These are phyloP conservation scores for Micoletzkya japonica DNA, from an alignment of 2,888 invertebrate genomes.

Conservation along the genomic window DNA sequence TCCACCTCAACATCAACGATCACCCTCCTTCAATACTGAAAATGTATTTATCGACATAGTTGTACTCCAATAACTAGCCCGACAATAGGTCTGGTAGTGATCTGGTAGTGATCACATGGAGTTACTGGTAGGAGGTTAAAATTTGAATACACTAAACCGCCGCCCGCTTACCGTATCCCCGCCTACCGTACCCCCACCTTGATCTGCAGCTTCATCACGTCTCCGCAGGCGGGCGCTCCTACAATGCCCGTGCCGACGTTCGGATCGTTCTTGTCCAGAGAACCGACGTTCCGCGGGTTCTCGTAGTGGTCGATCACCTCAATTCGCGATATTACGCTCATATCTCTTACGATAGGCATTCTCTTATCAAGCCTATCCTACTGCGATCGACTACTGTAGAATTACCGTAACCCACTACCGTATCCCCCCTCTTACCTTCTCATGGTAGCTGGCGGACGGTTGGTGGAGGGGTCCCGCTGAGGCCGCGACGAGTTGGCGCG, in stretches of 20 bases:
- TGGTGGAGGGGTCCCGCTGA: not conserved
- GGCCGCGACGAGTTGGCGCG: slow-evolving; percentile 8
- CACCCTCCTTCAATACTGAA: not conserved
- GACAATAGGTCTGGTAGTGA: too few species aligned
- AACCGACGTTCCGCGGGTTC: slow-evolving; percentile 97
- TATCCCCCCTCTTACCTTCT: slow-evolving; percentile 56
- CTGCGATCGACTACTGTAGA: too few species aligned
- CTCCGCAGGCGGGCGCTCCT: slow-evolving; percentile 98
- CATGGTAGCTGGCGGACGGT: slow-evolving; percentile 48
- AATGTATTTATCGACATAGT: too few species aligned
- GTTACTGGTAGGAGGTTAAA: too few species aligned
- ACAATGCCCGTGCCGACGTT: slow-evolving; percentile 96
- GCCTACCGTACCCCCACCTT: too few species aligned
- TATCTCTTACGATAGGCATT: slow-evolving; percentile 69
- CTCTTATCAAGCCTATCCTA: not conserved
- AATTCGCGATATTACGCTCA: too few species aligned
- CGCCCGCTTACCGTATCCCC: too few species aligned
- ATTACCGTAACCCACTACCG: slow-evolving; percentile 19
- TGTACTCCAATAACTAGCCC: too few species aligned
- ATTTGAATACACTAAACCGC: too few species aligned
- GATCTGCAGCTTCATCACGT: slow-evolving; percentile 96
- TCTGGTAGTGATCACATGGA: too few species aligned
- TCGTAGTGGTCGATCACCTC: slow-evolving; percentile 98
- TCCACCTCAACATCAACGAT: slow-evolving; percentile 74
- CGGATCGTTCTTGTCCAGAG: slow-evolving; percentile 88